Percentiles rank a stretch among this genome's conserved stretches.
These are phyloP conservation scores for Knipowitschia caucasica DNA, from an alignment of 2,797 vertebrate genomes.

Conservation along the genomic window DNA sequence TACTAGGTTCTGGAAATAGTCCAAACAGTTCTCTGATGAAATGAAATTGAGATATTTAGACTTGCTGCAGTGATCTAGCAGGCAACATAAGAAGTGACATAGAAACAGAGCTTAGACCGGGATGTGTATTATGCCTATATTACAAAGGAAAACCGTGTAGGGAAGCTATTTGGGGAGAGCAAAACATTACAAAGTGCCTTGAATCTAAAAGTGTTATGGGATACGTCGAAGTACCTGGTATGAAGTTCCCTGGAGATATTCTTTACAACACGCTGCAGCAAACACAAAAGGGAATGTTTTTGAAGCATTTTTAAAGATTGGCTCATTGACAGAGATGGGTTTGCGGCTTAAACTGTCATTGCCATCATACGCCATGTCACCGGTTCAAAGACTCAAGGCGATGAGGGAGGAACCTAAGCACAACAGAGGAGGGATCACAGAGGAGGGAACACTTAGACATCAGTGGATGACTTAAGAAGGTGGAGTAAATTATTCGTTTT, in stretches of 20 bases:
- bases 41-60: constrained; percentile 38
- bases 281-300: constrained; percentile 2
- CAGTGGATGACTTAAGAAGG: constrained; percentile 14
- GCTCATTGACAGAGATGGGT: constrained; percentile 15
- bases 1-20: constrained; percentile 66
- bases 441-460: constrained; percentile 20
- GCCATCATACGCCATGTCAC: constrained; percentile 21
- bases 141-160: constrained; percentile 9
- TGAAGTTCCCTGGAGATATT: constrained; percentile 3
- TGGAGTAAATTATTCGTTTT: neutral
- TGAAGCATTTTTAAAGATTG: constrained; percentile 17
- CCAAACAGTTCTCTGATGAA: constrained; percentile 28
- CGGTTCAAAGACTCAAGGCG: constrained; percentile 3
- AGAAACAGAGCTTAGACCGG: neutral
- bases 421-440: constrained; percentile 2
- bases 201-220: neutral
- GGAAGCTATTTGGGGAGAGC: neutral
- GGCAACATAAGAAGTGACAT: constrained; percentile 22
- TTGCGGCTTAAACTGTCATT: constrained; percentile 22
- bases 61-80: constrained; percentile 31
- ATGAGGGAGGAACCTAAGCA: neutral
- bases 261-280: neutral
- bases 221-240: constrained; percentile 7
- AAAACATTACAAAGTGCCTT: constrained; percentile 1
- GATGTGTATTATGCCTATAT: neutral